These are phyloP conservation scores for Nymphicus hollandicus DNA, from an alignment of 2,113 vertebrate species.

Conservation along the genomic window DNA sequence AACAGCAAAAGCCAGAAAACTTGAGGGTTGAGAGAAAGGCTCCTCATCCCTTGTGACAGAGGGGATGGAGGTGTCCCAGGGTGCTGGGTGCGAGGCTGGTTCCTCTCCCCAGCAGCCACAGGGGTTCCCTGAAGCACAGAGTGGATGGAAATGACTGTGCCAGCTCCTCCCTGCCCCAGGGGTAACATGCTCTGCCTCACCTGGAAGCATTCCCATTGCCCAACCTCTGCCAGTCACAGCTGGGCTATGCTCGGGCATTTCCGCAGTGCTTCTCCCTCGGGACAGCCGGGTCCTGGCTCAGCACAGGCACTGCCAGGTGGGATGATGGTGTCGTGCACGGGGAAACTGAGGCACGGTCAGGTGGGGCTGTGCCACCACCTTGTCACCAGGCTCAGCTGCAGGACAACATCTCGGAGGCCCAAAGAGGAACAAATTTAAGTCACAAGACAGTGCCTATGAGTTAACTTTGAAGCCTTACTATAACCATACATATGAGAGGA, in stretches of 20 bases:
- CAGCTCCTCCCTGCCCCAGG: background rate
- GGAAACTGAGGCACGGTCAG: constrained; percentile 26
- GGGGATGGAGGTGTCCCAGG: background rate
- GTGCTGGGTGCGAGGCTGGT: background rate
- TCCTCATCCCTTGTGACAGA: background rate
- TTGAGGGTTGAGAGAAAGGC: background rate
- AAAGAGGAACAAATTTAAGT: background rate
- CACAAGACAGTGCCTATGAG: background rate
- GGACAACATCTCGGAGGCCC: background rate
- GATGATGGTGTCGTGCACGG: fast-evolving
- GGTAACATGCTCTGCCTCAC: background rate
- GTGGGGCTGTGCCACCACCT: background rate
- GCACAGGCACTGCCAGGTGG: background rate
- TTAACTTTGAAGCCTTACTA: fast-evolving
- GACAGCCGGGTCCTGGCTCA: fast-evolving
- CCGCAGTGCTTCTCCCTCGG: background rate
- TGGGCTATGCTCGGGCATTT: background rate
- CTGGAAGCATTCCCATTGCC: background rate
- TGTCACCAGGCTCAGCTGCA: background rate
- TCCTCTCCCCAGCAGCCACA: background rate
- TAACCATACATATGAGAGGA: fast-evolving
- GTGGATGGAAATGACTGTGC: background rate
- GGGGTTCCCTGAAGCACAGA: background rate
- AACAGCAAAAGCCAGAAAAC: background rate
- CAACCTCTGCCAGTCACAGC: background rate